Base-by-base conservation (phyloP, 1,140 invertebrate species). In the Microplitis demolitor region DNA sequence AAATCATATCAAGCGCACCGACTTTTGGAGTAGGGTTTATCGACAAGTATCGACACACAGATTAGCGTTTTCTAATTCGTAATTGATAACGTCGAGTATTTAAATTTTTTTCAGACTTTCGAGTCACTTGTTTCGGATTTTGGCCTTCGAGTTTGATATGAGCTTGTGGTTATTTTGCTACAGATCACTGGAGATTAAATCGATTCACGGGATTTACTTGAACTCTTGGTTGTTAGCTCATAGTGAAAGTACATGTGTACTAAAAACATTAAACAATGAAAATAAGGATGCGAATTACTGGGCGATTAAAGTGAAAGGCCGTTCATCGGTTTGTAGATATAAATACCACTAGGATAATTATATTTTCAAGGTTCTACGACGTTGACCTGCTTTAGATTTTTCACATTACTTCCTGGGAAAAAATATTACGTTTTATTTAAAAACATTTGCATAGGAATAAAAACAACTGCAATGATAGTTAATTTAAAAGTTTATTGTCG, bases 21-120 rank as follows among this genome's bases (percentile, higher is more conserved):
- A 0, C 1, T 24, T 24, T 24, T 24, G 24, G 24, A 24, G 24
- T 24, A 24, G 24, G 2, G 24, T 24, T 24, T 35, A 61, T 24
- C n/a, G 50, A 63, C 51, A 63, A 51, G 33, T 51, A 34, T 71
- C 11, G 4, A 50, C 63, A 34, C 60, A 37, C 13, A n/a, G 31
- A 71, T 71, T 60, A 71, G 69, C 69, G 69, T 71, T 71, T 39
- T 58, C 14, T 24, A 16, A 53, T 51, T 67, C 4, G 33, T 53
- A 0, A 54, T 16, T 5, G 31, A 16, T 6, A 37, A 68, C 9
- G 5, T 54, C 16, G 4, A 16, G 31, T 9, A 45, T 45, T 45
- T 45, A 9, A 9, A 6, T 39, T 39, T 45, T 39, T 45, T 45
- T 11, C 39, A 45, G 39, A 45, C 39, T 6, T 45, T 45, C 11